Base-by-base conservation (phyloP, 2,113 vertebrate species). In the Tonatia bakeri region DNA sequence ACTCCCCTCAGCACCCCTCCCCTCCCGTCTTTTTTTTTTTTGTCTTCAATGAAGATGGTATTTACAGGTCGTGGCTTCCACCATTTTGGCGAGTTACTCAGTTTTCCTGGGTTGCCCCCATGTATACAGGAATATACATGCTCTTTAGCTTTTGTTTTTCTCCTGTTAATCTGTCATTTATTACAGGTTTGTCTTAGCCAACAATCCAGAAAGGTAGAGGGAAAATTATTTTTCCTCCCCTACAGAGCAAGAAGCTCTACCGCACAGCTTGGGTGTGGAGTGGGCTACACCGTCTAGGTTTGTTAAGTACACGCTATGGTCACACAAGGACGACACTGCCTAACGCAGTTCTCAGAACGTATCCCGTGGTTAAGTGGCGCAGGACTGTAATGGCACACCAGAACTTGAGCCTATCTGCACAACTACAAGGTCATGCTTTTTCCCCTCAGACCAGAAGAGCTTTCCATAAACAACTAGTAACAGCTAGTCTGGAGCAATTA, bases 401-500 rank as follows among this genome's bases (percentile, higher is more conserved):
- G 85, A 82, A 28, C 28, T 76, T 76, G 54, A 75, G 40, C 19
- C 7, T 14, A 26, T 33, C 56, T 36, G 47, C 40, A 67, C 22
- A 61, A 31, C 40, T 10, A 22, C 20, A 45, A 72, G 65, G 36
- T 90, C 50, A 50, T 50, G 56, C 31, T 87, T 15, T 59, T 52
- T 20, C 24, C 59, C 52, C 8, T 28, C 16, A 4, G 7, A 81
- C 43, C 45, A 24, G 14, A 19, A 83, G 64, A 33, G 22, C 17
- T 82, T 91, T 69, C 61, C 81, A 70, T 69, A 90, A 65, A 52
- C 43, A 31, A 28, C 1, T 1, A 54, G 36, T 14, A 82, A 67
- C 22, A 24, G 9, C 1, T 13, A 20, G 31, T 28, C 0, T 45
- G 16, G 4, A 38, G 13, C 1, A 8, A n/a, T 45, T 40, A 43